Evolutionary conservation across 2,113 vertebrate species (phyloP).

Genomic region (Lota lota): DNA sequence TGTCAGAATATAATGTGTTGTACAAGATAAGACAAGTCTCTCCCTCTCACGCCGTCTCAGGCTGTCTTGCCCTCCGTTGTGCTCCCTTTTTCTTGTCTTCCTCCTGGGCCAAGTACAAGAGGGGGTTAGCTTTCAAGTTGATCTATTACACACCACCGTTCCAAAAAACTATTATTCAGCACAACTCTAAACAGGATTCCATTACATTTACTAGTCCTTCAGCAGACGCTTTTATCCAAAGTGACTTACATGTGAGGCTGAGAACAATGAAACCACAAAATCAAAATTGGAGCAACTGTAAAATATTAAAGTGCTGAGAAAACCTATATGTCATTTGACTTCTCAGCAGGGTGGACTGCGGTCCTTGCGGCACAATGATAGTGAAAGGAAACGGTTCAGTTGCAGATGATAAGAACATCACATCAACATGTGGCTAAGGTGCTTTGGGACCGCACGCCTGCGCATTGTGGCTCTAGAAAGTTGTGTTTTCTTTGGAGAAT

Average conservation of each 20-base stretch:
- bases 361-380: neutral
- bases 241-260: too few relatives aligned
- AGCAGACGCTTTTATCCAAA: neutral
- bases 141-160: slow-evolving; percentile 35
- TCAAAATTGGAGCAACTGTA: too few relatives aligned
- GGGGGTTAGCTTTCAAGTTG: slow-evolving; percentile 22
- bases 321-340: too few relatives aligned
- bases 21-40: slow-evolving; percentile 19
- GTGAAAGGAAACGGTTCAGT: slow-evolving; percentile 18
- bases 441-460: neutral
- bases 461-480: slow-evolving; percentile 32
- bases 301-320: too few relatives aligned
- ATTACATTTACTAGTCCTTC: too few relatives aligned
- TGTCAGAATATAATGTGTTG: slow-evolving; percentile 40
- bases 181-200: too few relatives aligned
- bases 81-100: neutral
- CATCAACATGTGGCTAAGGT: neutral
- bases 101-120: slow-evolving; percentile 28
- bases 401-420: neutral
- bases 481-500: slow-evolving; percentile 38
- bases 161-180: neutral
- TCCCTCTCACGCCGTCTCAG: neutral
- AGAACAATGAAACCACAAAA: too few relatives aligned
- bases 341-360: too few relatives aligned
- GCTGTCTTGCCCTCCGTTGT: too few relatives aligned